These are phyloP conservation scores for Eumaeus atala DNA, from an alignment of 1,140 invertebrate genomes.

Conservation along the genomic window DNA sequence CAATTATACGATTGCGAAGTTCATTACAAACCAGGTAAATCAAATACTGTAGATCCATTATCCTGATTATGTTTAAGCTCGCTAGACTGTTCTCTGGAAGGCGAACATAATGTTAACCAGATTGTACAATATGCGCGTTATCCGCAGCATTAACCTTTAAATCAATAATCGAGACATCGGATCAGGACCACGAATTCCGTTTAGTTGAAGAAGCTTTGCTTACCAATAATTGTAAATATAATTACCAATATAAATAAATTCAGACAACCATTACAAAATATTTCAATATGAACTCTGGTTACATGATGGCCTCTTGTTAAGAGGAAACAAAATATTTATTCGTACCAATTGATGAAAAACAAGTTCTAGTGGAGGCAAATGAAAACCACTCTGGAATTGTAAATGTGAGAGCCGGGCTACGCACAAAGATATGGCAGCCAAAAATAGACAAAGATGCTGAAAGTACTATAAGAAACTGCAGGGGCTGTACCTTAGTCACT, in stretches of 20 bases:
- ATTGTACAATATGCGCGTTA: conserved; percentile 23
- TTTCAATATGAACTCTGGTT: conserved; percentile 27
- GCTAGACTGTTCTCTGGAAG: neutral
- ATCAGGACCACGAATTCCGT: conserved; percentile 22
- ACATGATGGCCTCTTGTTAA: conserved; percentile 19
- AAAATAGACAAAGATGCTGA: conserved; percentile 68
- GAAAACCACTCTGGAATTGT: conserved; percentile 71
- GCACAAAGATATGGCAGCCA: conserved; percentile 74
- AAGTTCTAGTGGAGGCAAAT: conserved; percentile 49
- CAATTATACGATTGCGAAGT: conserved; percentile 27
- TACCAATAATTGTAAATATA: conserved; percentile 21
- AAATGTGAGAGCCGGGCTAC: conserved; percentile 73
- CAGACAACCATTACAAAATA: conserved; percentile 19
- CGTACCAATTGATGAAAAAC: conserved; percentile 27
- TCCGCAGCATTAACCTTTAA: conserved; percentile 22
- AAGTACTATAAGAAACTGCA: conserved; percentile 56
- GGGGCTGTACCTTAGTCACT: conserved; percentile 47
- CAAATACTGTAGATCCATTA: conserved; percentile 30
- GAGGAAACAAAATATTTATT: conserved; percentile 37
- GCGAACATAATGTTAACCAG: conserved; percentile 27
- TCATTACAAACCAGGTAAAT: conserved; percentile 27
- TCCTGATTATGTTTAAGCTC: conserved; percentile 19
- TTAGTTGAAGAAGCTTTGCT: conserved; percentile 13
- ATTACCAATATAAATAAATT: too few relatives aligned
- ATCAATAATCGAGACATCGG: conserved; percentile 19